phyloP scores from a whole-genome alignment of 2,888 invertebrate genomes.

The Taenaris catops region DNA sequence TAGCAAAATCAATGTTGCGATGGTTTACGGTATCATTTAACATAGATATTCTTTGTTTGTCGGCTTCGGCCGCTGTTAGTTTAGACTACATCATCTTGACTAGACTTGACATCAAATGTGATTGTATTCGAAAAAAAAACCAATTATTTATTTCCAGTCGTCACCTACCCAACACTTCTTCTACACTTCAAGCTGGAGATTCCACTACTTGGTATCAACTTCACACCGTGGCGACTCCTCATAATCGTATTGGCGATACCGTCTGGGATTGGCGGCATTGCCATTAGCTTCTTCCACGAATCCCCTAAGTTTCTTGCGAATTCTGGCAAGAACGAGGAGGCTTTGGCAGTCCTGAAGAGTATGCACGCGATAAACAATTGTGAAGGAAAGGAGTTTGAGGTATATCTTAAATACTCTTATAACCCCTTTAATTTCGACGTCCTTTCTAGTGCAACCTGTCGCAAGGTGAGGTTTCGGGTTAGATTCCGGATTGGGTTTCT shows the following conservation, averaged over 20 bases:
- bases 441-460: too few relatives aligned
- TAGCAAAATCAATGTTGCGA: too few relatives aligned
- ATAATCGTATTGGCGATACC: slow-evolving; percentile 70
- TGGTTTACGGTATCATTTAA: too few relatives aligned
- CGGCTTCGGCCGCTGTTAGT: too few relatives aligned
- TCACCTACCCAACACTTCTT: slow-evolving; percentile 84
- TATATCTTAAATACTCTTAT: slow-evolving; percentile 28
- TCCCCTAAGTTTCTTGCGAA: slow-evolving; percentile 88
- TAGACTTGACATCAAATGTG: too few relatives aligned
- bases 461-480: too few relatives aligned
- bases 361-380: slow-evolving; percentile 55
- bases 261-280: slow-evolving; percentile 74
- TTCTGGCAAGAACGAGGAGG: slow-evolving; percentile 80
- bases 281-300: slow-evolving; percentile 83
- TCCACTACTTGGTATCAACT: slow-evolving; percentile 69
- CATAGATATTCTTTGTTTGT: too few relatives aligned
- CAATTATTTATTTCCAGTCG: slow-evolving; percentile 68
- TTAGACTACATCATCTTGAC: too few relatives aligned
- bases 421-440: too few relatives aligned
- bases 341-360: slow-evolving; percentile 66
- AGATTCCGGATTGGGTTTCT: too few relatives aligned
- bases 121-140: too few relatives aligned
- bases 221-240: slow-evolving; percentile 88
- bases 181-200: slow-evolving; percentile 55
- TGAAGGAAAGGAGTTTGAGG: slow-evolving; percentile 42